Conservation (phyloP, 2,888 invertebrate genomes). For the Acrocera orbiculus region DNA sequence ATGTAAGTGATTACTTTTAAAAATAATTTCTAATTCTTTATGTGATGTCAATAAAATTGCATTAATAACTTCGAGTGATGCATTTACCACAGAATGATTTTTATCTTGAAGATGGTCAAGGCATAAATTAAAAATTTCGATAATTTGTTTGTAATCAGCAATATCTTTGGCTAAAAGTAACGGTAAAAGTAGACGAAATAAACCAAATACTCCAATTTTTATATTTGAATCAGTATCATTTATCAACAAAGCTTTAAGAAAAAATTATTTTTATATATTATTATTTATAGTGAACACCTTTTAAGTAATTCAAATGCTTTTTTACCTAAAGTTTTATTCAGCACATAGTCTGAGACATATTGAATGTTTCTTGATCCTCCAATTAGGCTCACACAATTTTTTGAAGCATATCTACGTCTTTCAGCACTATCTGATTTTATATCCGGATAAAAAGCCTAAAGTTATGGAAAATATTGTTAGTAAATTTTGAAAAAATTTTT, state of each 20-base stretch:
- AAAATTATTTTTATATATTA: background rate
- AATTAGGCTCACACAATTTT: slow-evolving; percentile 63
- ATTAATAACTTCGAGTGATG: slow-evolving; percentile 53
- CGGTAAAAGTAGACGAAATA: slow-evolving; percentile 45
- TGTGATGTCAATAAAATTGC: slow-evolving; percentile 22
- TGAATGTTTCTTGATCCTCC: slow-evolving; percentile 52
- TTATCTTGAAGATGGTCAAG: slow-evolving; percentile 47
- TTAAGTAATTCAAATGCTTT: slow-evolving; percentile 2
- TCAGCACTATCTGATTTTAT: slow-evolving; percentile 42
- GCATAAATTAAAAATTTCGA: slow-evolving; percentile 61
- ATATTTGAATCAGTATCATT: slow-evolving; percentile 31
- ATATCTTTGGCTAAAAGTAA: slow-evolving; percentile 28
- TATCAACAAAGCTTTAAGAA: slow-evolving; percentile 12
- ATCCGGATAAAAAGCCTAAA: slow-evolving; percentile 30
- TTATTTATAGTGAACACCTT: background rate
- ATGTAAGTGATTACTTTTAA: slow-evolving; percentile 26
- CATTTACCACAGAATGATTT: slow-evolving; percentile 79
- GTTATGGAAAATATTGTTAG: slow-evolving; percentile 10
- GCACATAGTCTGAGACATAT: slow-evolving; percentile 34
- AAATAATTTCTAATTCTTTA: slow-evolving; percentile 22
- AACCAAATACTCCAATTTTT: slow-evolving; percentile 47
- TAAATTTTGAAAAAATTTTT: too few relatives aligned
- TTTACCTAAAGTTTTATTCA: slow-evolving; percentile 28
- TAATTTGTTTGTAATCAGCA: slow-evolving; percentile 24
- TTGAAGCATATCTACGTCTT: slow-evolving; percentile 63